Conservation (phyloP, 2,797 vertebrate genomes). For the Erethizon dorsatum region DNA sequence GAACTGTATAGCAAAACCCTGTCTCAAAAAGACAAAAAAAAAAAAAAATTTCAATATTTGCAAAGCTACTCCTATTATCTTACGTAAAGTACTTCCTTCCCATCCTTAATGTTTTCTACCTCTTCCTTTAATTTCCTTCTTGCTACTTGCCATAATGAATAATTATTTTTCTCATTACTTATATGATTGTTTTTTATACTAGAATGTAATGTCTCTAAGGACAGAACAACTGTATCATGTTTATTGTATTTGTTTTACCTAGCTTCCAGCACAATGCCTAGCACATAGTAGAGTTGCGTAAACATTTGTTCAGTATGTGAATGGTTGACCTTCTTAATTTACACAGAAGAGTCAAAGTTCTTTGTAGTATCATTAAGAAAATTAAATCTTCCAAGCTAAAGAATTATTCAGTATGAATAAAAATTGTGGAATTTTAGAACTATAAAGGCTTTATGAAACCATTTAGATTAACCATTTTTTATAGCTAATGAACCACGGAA, state of each 20-base stretch:
- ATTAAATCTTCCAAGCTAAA: conserved; percentile 36
- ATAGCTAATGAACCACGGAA: neutral
- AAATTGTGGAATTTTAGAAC: conserved; percentile 7
- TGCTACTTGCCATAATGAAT: neutral
- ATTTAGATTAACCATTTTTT: conserved; percentile 28
- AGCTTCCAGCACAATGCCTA: neutral
- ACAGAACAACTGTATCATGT: neutral
- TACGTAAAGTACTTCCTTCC: neutral
- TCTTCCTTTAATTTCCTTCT: neutral
- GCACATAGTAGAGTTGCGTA: neutral
- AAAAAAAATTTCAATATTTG: neutral
- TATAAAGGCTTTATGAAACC: neutral
- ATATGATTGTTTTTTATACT: neutral
- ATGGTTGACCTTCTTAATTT: conserved; percentile 20
- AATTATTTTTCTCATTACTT: conserved; percentile 9
- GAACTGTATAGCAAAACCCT: neutral
- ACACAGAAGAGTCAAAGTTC: conserved; percentile 22
- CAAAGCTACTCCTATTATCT: neutral
- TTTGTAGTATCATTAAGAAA: neutral
- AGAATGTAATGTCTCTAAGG: neutral
- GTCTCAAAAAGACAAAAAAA: neutral
- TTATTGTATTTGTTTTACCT: neutral
- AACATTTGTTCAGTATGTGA: neutral
- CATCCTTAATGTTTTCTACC: neutral
- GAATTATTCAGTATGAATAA: conserved; percentile 62